phyloP scores from a whole-genome alignment of 2,888 invertebrate species.

The Globia sparganii region DNA sequence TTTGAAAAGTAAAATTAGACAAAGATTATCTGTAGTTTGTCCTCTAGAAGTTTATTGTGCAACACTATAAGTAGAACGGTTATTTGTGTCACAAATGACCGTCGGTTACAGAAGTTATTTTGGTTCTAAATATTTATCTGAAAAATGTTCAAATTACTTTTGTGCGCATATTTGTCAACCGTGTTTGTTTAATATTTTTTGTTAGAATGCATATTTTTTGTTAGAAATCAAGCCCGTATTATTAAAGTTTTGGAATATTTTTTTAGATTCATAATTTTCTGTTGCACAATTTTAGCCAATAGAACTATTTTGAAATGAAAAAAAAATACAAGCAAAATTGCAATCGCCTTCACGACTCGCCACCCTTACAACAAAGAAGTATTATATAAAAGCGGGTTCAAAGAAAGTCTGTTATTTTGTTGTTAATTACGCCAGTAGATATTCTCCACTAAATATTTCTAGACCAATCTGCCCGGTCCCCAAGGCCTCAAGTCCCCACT shows the following conservation, averaged over 20 bases:
- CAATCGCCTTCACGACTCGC: not conserved
- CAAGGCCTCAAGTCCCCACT: not conserved
- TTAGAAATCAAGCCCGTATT: too few relatives aligned
- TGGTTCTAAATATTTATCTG: not conserved
- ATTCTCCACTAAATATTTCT: conserved; percentile 25
- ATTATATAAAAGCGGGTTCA: conserved; percentile 12
- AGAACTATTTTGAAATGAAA: not conserved
- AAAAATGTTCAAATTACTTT: not conserved
- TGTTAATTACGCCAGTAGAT: conserved; percentile 48
- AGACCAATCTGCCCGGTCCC: not conserved
- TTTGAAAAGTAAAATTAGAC: not conserved
- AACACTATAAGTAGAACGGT: conserved; percentile 24
- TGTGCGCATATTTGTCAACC: not conserved
- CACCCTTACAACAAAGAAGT: conserved; percentile 38
- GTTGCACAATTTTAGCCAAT: not conserved
- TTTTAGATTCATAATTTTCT: not conserved
- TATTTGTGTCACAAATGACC: conserved; percentile 16
- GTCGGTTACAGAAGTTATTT: conserved; percentile 9
- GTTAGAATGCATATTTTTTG: not conserved
- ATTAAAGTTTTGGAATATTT: not conserved
- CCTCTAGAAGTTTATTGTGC: conserved; percentile 13
- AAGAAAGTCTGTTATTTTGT: conserved; percentile 54
- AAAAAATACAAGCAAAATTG: not conserved
- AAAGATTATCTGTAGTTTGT: not conserved
- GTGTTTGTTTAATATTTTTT: not conserved